These are phyloP conservation scores for Yponomeuta malinellus DNA, from an alignment of 2,888 invertebrate species.

Conservation along the genomic window DNA sequence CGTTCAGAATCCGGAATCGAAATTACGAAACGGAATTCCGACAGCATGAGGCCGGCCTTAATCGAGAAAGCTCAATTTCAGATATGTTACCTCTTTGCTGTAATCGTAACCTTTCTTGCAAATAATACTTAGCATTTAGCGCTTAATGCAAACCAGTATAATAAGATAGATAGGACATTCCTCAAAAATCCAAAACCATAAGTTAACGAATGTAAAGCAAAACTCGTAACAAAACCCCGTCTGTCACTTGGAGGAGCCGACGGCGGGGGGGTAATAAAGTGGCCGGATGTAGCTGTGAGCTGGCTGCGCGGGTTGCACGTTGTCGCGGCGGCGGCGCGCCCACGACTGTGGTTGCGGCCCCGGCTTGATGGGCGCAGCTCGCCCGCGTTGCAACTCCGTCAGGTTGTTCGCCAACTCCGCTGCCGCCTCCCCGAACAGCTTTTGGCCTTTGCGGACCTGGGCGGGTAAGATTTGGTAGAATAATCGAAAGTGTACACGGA, in stretches of 20 bases:
- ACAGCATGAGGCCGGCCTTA: too few relatives aligned
- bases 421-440: slow-evolving; percentile 56
- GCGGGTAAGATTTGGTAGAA: slow-evolving; percentile 4
- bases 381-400: slow-evolving; percentile 48
- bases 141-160: too few relatives aligned
- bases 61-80: too few relatives aligned
- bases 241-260: not conserved
- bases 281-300: not conserved
- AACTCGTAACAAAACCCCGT: too few relatives aligned
- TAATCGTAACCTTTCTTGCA: too few relatives aligned
- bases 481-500: not conserved
- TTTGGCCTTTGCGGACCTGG: slow-evolving; percentile 54
- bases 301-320: not conserved
- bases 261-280: not conserved
- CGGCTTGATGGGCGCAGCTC: slow-evolving; percentile 17
- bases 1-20: too few relatives aligned
- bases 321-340: not conserved
- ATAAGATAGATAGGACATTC: too few relatives aligned
- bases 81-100: too few relatives aligned
- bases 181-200: too few relatives aligned
- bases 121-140: too few relatives aligned
- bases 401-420: slow-evolving; percentile 30
- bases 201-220: too few relatives aligned
- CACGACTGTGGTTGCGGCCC: not conserved
- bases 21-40: too few relatives aligned